A percentile compares a stretch with the other conserved stretches of the same genome.
These are phyloP conservation scores for Sebastes wilsoni DNA, from an alignment of 2,797 vertebrate species.

Conservation along the genomic window DNA sequence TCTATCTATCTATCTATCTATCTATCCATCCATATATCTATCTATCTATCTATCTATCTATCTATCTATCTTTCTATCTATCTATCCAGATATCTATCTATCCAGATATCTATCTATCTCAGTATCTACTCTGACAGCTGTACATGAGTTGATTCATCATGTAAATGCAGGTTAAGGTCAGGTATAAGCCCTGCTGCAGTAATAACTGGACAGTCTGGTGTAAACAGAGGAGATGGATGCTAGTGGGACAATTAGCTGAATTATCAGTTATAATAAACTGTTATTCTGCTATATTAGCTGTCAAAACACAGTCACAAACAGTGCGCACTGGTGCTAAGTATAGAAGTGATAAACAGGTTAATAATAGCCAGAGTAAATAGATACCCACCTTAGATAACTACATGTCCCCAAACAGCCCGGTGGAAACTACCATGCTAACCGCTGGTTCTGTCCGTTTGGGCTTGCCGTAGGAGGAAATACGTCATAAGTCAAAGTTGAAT, in stretches of 20 bases:
- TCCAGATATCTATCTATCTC: too few relatives aligned
- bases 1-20: too few relatives aligned
- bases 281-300: not conserved
- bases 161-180: too few relatives aligned
- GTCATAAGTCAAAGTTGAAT: slow-evolving; percentile 69
- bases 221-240: not conserved
- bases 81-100: too few relatives aligned
- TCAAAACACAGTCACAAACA: not conserved
- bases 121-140: too few relatives aligned
- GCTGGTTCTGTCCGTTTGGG: not conserved
- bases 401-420: not conserved
- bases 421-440: not conserved
- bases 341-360: not conserved
- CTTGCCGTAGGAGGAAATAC: slow-evolving; percentile 67
- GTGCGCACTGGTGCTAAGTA: fast-evolving
- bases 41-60: too few relatives aligned
- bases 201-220: not conserved
- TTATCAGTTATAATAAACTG: not conserved
- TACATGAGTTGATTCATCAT: too few relatives aligned
- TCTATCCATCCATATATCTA: too few relatives aligned
- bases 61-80: too few relatives aligned
- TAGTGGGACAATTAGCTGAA: not conserved
- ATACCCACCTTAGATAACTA: not conserved
- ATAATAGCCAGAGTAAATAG: not conserved
- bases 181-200: too few relatives aligned